Base-by-base conservation (phyloP, 2,888 invertebrate species). In the Chrysomela aeneicollis region DNA sequence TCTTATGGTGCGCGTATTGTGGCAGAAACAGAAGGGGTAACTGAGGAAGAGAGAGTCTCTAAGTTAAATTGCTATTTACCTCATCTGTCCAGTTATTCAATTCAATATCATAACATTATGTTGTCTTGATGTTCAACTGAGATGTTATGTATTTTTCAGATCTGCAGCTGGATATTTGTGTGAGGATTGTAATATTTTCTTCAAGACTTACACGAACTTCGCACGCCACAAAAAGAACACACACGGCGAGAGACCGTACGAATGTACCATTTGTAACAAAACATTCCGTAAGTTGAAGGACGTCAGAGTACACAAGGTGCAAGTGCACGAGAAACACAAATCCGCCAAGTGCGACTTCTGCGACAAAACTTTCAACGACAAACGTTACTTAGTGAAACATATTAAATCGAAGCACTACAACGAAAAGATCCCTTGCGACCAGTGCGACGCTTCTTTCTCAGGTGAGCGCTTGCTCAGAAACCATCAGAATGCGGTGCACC, bases 171-270 rank as follows among this genome's bases (percentile, higher is more conserved):
- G 42, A 15, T 42, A 42, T 15, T 12, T 42, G 6, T 42, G 42
- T 15, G 42, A 15, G 15, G 42, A 42, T n/a, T 42, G 42, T 42
- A 42, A 42, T 15, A 42, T 42, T 42, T 42, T 42, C 42, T 42
- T n/a, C 42, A 42, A 15, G 12, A 67, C 66, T n/a, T 79, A 79
- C 53, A 69, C 75, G 61, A 75, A 75, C 64, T 70, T 66, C 0
- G 15, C 42, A n/a, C 42, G 42, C 42, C 42, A 42, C 42, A n/a
- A 71, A 74, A 72, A 51, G 77, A 10, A 73, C 73, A 46, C 80
- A 79, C 61, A 78, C 78, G 78, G 85, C n/a, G 85, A 85, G 26
- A 86, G 84, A 66, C 86, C 84, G 30, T 86, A 83, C 71, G 26
- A 30, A n/a, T 61, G 61, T 10, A 35, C 53, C 26, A 22, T 53